Base-by-base conservation (phyloP, 1,140 invertebrate genomes). In the Microplitis demolitor region DNA sequence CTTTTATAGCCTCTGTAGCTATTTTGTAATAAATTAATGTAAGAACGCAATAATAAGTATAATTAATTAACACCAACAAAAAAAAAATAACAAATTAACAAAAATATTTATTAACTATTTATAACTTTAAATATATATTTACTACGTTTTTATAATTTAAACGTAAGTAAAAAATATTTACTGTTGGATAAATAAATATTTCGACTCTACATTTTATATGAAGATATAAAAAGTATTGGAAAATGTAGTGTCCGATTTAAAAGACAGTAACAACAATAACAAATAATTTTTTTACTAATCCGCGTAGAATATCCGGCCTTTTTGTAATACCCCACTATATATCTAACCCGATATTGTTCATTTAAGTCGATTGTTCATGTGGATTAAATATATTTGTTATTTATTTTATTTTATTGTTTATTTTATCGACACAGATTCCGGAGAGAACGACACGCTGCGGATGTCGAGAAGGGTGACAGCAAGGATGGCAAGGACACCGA, bases 391-490 rank as follows among this genome's bases (percentile, higher is more conserved):
- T 73, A 71, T 73, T 71, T 74, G 60, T 79, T 66, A 9, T 45
- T 45, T 45, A 45, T 45, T 45, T 45, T 45, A 45, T 45, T 45
- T 45, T 24, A 24, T 24, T 24, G 24, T 24, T 45, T 45, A 45
- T 45, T 45, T 45, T 67, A 66, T 67, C 62, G 74, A 78, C 78
- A 68, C 78, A 87, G 86, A 75, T 87, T 87, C 78, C 83, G 86
- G 61, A 78, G 85, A 63, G 85, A 86, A 69, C 80, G 79, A 71
- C 87, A 88, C 34, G 83, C 86, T 45, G 87, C 89, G 35, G 91
- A 92, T 82, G 88, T 91, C 0, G 91, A 92, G 80, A 92, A 91
- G 72, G 91, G 90, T 0, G 90, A 90, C 69, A 79, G 78, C 74
- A 88, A 90, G 81, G 81, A 87, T 62, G 75, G 82, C 80, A 87